Percentiles rank a stretch among this genome's conserved stretches.
Conservation (phyloP, 2,113 vertebrate species). For the Myotis yumanensis region DNA sequence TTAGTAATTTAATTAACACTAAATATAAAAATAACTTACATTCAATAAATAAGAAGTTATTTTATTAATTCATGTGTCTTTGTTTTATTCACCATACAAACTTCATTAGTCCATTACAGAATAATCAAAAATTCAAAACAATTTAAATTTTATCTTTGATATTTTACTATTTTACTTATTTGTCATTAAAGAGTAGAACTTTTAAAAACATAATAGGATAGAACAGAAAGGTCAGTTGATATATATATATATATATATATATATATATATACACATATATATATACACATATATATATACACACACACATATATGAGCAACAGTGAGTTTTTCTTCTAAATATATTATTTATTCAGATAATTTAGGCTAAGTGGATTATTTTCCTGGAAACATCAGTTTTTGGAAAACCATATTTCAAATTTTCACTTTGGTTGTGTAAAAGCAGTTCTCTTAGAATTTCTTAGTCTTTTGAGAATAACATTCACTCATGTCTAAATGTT, state of each 20-base stretch:
- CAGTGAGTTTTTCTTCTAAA: not conserved
- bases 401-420: not conserved
- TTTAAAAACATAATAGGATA: not conserved
- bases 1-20: not conserved
- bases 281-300: not conserved
- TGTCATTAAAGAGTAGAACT: not conserved
- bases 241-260: not conserved
- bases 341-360: not conserved
- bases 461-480: slow-evolving; percentile 57
- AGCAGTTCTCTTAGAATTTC: slow-evolving; percentile 53
- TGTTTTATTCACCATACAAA: not conserved
- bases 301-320: not conserved
- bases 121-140: not conserved
- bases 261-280: not conserved
- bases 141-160: not conserved
- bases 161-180: slow-evolving; percentile 1
- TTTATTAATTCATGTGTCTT: not conserved
- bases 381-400: not conserved
- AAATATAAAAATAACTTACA: not conserved
- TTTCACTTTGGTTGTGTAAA: not conserved
- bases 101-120: not conserved
- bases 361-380: not conserved
- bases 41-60: not conserved
- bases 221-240: not conserved
- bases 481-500: slow-evolving; percentile 1